phyloP scores from a whole-genome alignment of 1,140 invertebrate genomes.

The Pygmarrhopalites habei region DNA sequence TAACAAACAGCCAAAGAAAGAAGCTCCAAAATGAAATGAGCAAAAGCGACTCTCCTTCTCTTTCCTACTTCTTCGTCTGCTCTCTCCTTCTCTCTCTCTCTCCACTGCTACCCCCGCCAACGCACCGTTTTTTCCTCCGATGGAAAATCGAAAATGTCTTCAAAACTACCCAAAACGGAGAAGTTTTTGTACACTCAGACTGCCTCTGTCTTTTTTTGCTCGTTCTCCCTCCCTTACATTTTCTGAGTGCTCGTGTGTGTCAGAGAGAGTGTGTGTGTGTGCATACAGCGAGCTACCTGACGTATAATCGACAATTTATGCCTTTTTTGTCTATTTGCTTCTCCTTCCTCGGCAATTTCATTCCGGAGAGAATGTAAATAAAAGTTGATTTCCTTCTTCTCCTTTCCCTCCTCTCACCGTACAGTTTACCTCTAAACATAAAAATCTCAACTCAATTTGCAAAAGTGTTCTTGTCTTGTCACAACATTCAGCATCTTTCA shows the following conservation, averaged over 20 bases:
- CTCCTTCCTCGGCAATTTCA: neutral
- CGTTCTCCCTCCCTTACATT: neutral
- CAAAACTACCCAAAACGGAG: too few relatives aligned
- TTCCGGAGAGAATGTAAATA: neutral
- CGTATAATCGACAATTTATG: constrained; percentile 12
- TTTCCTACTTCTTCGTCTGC: neutral
- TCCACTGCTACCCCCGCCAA: neutral
- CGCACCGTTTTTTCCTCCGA: neutral
- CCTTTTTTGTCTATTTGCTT: constrained; percentile 2
- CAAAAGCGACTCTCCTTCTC: too few relatives aligned
- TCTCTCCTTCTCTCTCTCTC: neutral
- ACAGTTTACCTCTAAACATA: too few relatives aligned
- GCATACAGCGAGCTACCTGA: neutral
- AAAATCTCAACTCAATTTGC: too few relatives aligned
- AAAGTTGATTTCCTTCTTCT: neutral
- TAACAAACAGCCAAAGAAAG: neutral
- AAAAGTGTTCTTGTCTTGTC: too few relatives aligned
- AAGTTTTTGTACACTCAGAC: neutral
- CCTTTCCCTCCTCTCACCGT: too few relatives aligned
- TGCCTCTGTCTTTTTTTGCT: neutral
- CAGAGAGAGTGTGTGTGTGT: neutral
- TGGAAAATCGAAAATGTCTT: too few relatives aligned
- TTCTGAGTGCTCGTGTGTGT: neutral
- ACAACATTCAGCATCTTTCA: too few relatives aligned
- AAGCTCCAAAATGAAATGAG: too few relatives aligned